Base-by-base conservation (phyloP, 2,888 invertebrate species). In the Rutpela maculata region DNA sequence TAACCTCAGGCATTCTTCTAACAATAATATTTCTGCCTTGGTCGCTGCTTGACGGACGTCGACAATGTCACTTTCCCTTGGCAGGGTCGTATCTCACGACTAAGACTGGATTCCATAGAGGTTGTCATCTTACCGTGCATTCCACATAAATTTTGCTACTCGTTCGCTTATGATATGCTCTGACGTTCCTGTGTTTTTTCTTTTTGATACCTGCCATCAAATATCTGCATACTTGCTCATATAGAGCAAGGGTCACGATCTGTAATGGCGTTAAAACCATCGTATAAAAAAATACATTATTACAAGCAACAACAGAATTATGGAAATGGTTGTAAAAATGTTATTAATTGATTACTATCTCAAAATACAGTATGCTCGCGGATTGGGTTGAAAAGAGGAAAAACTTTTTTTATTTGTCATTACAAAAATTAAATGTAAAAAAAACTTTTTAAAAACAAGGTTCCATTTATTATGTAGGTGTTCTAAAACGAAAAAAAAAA, bases 61-160 rank as follows among this genome's bases (percentile, higher is more conserved):
- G 65, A 77, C 77, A 62, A 75, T 78, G 79, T 81, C 81, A 81
- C 81, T 80, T 78, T 82, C 77, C 79, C 74, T 73, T 75, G 74
- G 66, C 79, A 59, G 78, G 70, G 70, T 76, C 81, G 78, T 80
- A 80, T 79, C 80, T 82, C 80, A 78, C 77, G 78, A 76, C 80
- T 76, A 78, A 74, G 80, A 82, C 82, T 77, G 80, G 82, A 79
- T 82, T 79, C 80, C 80, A 75, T 26, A 71, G 76, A 69, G 75
- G 74, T 73, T 82, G 79, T 79, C 80, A 79, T 76, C 72, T 66
- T 69, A 31, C 63, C 74, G 72, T 75, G 78, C 82, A 82, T 82
- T 77, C 79, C 82, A 74, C 78, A 79, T 80, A 77, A 76, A 78
- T 80, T 79, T 80, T 65, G 63, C 59, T 75, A 50, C 78, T 73